Percentiles rank a stretch among this genome's conserved stretches.
These are phyloP conservation scores for Galeopterus variegatus DNA, from an alignment of 2,113 vertebrate genomes.

Conservation along the genomic window DNA sequence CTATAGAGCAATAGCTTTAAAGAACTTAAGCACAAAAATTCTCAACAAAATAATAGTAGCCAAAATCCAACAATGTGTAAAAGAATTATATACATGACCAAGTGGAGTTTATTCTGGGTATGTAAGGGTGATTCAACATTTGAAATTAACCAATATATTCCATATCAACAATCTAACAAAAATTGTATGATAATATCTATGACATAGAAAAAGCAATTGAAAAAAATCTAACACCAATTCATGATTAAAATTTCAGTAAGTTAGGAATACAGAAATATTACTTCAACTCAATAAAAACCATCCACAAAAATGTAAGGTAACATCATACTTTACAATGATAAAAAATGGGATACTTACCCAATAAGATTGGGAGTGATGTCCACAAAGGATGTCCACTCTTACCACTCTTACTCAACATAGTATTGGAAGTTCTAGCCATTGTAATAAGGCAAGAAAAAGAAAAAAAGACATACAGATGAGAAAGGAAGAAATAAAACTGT, in stretches of 20 bases:
- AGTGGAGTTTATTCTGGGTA: not conserved
- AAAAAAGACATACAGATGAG: not conserved
- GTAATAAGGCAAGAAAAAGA: not conserved
- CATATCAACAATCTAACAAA: not conserved
- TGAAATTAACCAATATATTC: not conserved
- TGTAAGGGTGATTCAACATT: not conserved
- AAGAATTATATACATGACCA: not conserved
- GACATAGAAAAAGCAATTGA: not conserved
- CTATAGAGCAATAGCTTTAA: not conserved
- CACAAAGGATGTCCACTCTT: not conserved
- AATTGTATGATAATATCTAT: not conserved
- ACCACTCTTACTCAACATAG: not conserved
- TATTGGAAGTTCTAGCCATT: not conserved
- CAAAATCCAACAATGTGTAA: not conserved
- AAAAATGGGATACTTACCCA: not conserved
- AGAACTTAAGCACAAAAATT: not conserved
- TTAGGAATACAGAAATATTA: not conserved
- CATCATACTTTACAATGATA: not conserved
- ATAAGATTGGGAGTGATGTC: not conserved
- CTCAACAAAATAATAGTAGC: conserved; percentile 2
- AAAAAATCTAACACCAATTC: not conserved
- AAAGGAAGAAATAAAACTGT: no score
- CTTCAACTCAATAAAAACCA: not conserved
- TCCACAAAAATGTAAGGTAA: not conserved
- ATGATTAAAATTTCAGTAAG: not conserved